These are phyloP conservation scores for Apodemus agrarius DNA, from an alignment of 2,797 vertebrate genomes.

Conservation along the genomic window DNA sequence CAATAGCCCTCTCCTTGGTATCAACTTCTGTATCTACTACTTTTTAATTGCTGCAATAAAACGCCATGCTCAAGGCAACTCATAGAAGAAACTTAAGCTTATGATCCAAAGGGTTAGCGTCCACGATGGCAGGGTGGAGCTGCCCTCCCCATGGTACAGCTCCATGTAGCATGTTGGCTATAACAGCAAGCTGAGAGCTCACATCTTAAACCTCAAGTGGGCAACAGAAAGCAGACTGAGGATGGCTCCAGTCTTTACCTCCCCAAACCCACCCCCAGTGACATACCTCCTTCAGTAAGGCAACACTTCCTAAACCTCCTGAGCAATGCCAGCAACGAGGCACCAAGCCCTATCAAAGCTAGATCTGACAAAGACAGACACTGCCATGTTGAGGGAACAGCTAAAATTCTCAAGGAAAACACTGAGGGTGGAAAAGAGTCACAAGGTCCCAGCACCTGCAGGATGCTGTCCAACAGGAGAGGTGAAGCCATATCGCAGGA, in stretches of 20 bases:
- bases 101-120: not conserved
- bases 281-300: not conserved
- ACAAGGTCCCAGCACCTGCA: not conserved
- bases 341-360: not conserved
- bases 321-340: not conserved
- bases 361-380: not conserved
- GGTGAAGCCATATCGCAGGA: not conserved
- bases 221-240: not conserved
- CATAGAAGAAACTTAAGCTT: not conserved
- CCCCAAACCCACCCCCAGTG: not conserved
- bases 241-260: not conserved
- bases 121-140: not conserved
- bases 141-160: not conserved
- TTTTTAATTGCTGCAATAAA: not conserved
- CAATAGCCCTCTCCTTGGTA: not conserved
- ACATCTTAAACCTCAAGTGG: not conserved
- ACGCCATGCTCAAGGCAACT: not conserved
- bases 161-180: not conserved
- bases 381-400: not conserved
- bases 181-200: not conserved
- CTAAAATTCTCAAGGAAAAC: constrained; percentile 9
- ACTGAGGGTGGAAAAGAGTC: not conserved
- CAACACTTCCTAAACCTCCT: not conserved
- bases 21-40: not conserved
- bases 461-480: not conserved